Evolutionary conservation across 2,888 invertebrate genomes (phyloP).

Genomic region (Tipula lateralis): DNA sequence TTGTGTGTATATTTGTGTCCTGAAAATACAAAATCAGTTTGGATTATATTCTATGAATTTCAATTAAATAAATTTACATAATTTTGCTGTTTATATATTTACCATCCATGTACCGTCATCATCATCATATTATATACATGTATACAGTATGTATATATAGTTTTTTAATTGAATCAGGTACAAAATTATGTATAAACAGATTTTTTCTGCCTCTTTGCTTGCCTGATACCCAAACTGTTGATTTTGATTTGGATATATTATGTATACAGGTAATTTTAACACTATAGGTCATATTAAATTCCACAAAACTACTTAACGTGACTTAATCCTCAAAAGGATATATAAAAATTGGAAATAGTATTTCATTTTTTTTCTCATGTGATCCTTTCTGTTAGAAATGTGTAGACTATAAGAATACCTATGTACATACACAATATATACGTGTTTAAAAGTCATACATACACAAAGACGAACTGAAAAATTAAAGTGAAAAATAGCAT

Average conservation of each 20-base stretch:
- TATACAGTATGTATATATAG: not conserved
- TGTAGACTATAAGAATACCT: no score
- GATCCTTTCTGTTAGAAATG: not conserved
- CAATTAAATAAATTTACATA: conserved; percentile 11
- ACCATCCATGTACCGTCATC: not conserved
- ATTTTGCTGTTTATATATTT: not conserved
- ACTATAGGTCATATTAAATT: not conserved
- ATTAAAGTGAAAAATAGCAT: not conserved
- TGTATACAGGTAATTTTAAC: not conserved
- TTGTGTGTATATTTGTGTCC: not conserved
- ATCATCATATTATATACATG: not conserved
- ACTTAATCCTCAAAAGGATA: not conserved
- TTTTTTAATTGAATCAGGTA: not conserved
- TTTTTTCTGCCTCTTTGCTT: not conserved
- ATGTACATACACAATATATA: not conserved
- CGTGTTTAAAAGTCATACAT: not conserved
- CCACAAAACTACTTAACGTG: not conserved
- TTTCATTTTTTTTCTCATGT: not conserved
- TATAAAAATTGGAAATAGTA: not conserved
- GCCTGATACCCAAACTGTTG: not conserved
- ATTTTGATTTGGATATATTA: not conserved
- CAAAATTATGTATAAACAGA: not conserved
- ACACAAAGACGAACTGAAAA: not conserved
- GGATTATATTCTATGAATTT: conserved; percentile 9
- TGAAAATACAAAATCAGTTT: not conserved